phyloP scores from a whole-genome alignment of 2,113 vertebrate species.

The Rissa tridactyla region DNA sequence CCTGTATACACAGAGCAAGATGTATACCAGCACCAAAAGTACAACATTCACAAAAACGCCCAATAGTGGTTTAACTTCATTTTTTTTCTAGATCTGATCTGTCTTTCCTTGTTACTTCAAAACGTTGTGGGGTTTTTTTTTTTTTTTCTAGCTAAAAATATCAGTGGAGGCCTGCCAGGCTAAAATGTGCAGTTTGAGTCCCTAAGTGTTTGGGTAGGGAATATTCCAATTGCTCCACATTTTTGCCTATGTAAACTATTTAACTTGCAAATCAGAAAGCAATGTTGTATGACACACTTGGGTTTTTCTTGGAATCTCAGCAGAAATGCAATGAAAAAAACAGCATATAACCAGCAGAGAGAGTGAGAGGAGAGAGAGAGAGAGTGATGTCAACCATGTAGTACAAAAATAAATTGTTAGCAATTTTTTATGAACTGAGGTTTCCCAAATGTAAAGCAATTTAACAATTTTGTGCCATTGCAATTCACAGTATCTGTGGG shows the following conservation, averaged over 20 bases:
- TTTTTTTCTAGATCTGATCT: background rate
- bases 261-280: constrained; percentile 71
- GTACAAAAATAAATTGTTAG: constrained; percentile 63
- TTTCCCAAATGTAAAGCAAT: constrained; percentile 68
- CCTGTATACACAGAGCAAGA: background rate
- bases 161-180: constrained; percentile 43
- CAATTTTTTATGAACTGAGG: constrained; percentile 63
- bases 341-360: constrained; percentile 24
- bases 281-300: constrained; percentile 68
- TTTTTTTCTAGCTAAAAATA: constrained; percentile 42
- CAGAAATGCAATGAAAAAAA: background rate
- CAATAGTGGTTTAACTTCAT: background rate
- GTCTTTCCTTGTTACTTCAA: constrained; percentile 38
- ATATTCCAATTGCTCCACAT: constrained; percentile 61
- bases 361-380: background rate
- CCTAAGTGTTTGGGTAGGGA: constrained; percentile 52
- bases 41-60: background rate
- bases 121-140: background rate
- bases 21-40: background rate
- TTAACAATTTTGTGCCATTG: constrained; percentile 61
- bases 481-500: constrained; percentile 41
- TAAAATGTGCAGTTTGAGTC: constrained; percentile 60
- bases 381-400: constrained; percentile 49
- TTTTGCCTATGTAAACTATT: constrained; percentile 68
- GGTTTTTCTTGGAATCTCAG: constrained; percentile 65